These are phyloP conservation scores for Habroteleia sp. DNA, from an alignment of 2,888 invertebrate genomes.

Conservation along the genomic window DNA sequence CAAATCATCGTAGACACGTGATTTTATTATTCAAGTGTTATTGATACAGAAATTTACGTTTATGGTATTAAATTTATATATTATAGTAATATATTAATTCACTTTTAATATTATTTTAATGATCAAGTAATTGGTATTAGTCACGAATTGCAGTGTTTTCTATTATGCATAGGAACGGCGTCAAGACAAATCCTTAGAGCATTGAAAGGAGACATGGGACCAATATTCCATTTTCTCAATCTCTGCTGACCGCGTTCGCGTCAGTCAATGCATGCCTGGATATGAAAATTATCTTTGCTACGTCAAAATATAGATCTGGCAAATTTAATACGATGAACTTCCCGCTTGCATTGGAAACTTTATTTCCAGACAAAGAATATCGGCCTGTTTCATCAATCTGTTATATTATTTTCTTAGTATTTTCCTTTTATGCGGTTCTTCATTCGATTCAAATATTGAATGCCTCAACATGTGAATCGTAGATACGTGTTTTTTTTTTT, in stretches of 20 bases:
- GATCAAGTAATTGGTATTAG: conserved; percentile 78
- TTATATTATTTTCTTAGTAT: conserved; percentile 51
- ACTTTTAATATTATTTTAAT: no score
- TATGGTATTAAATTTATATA: no score
- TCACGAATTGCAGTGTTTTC: conserved; percentile 65
- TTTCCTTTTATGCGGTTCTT: conserved; percentile 32
- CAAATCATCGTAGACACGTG: no score
- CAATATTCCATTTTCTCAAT: conserved; percentile 71
- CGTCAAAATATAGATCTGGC: conserved; percentile 68
- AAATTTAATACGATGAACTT: conserved; percentile 68
- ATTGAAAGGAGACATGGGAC: conserved; percentile 65
- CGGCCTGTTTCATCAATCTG: conserved; percentile 49
- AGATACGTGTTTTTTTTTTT: conserved; percentile 63
- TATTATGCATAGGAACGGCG: conserved; percentile 63
- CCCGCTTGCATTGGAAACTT: conserved; percentile 51
- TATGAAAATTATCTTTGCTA: conserved; percentile 51
- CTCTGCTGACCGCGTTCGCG: conserved; percentile 54
- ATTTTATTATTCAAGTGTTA: no score
- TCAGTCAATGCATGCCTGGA: conserved; percentile 54
- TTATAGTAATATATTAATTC: no score
- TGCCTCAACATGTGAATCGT: no score
- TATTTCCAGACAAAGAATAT: conserved; percentile 41
- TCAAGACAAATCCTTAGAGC: conserved; percentile 63
- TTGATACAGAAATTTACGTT: no score
- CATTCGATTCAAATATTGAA: conserved; percentile 42